Percentiles rank a stretch among this genome's conserved stretches.
Evolutionary conservation across 53 echinoderm and acorn worm species (phyloP).

Genomic region (Astropecten irregularis): DNA sequence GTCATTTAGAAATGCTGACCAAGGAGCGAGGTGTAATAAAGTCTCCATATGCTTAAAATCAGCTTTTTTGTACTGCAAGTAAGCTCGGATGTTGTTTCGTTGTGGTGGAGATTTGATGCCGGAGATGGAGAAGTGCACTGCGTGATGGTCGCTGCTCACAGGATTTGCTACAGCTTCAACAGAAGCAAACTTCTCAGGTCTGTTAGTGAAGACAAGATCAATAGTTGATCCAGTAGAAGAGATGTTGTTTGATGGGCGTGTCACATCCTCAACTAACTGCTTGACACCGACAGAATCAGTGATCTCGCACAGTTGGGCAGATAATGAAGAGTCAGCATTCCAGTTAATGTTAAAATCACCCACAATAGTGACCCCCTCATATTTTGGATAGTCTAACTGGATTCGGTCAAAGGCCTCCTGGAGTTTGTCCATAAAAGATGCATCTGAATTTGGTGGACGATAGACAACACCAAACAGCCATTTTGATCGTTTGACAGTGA

Average conservation of each 20-base stretch:
- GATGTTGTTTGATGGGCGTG: too few species aligned
- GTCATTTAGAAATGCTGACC: too few species aligned
- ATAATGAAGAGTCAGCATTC: background rate
- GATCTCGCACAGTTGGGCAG: too few species aligned
- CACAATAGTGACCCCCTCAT: background rate
- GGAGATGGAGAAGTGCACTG: background rate
- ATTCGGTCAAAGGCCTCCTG: background rate
- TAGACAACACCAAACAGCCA: background rate
- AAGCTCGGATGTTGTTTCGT: conserved; percentile 13
- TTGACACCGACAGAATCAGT: too few species aligned
- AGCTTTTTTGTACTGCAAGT: too few species aligned
- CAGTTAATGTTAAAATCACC: too few species aligned
- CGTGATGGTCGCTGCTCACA: background rate
- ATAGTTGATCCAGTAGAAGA: too few species aligned
- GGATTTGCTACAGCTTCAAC: too few species aligned
- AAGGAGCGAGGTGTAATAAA: too few species aligned
- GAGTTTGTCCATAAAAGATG: background rate
- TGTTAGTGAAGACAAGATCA: too few species aligned
- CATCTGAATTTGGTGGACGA: background rate
- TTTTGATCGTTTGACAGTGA: background rate
- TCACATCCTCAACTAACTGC: background rate
- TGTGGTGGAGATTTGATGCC: conserved; percentile 31
- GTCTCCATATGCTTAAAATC: conserved; percentile 31
- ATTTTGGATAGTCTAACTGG: background rate
- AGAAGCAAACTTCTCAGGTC: too few species aligned